Evolutionary conservation across 2,888 invertebrate species (phyloP), one percentile per base, ranked within the genome.

Genomic region (Disparrhopalites patrizii): DNA sequence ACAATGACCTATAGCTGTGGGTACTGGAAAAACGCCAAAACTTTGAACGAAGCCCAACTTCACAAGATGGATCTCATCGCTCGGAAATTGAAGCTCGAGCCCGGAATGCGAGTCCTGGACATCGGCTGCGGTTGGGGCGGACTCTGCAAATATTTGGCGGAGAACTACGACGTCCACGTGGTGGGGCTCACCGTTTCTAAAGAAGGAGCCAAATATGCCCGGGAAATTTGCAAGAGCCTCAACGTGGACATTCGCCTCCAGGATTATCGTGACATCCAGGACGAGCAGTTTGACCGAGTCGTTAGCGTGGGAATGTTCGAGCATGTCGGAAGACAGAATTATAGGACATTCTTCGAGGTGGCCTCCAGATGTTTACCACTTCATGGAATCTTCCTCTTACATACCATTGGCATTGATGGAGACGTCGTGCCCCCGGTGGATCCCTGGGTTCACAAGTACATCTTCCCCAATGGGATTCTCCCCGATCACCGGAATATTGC

Each of bases 121-220:
- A 68, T 70, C 27, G 70, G 70, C 3, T 68, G 70, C 43, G 70
- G 70, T 10, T 68, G 66, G 64, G 68, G 70, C 25, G 62, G 54
- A 27, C 63, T 70, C 15, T 65, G 63, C 3, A 33, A 68, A 40
- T 62, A 64, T 23, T 40, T 70, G 7, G 28, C 66, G 0, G 30
- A 54, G n/a, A 61, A 52, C 3, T 55, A 66, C 28, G 23, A 54
- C 10, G 66, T 66, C 3, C 5, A 27, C 1, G 61, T 66, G 5
- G 54, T 61, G 3, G 66, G 61, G 10, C 1, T 40, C 27, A 66
- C 55, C 8, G 27, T 55, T 28, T 33, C 54, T 0, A 27, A 28
- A 18, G 66, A 66, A 33, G 61, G 62, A 1, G 60, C 60, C 28
- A 61, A 60, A 28, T 30, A 20, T 25, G 65, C 58, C 4, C 51